These are phyloP conservation scores for Echinops telfairi DNA, from an alignment of 2,113 vertebrate genomes.

Conservation along the genomic window DNA sequence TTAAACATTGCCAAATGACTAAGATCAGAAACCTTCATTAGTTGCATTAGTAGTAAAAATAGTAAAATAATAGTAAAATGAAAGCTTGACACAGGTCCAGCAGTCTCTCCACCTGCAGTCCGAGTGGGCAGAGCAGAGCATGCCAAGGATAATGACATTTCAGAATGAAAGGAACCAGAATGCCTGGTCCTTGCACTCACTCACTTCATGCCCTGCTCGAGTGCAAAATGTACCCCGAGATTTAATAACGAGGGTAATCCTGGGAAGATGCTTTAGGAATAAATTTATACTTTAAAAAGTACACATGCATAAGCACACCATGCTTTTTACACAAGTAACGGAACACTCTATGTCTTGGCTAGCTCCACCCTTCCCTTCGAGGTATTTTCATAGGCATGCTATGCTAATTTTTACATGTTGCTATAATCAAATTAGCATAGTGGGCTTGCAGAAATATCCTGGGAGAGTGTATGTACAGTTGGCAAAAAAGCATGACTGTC, in stretches of 20 bases:
- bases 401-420: too few species aligned
- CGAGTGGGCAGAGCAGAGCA: not conserved
- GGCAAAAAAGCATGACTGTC: not conserved
- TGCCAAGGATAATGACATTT: slow-evolving; percentile 44
- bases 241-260: slow-evolving; percentile 56
- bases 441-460: not conserved
- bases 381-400: too few species aligned
- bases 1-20: slow-evolving; percentile 56
- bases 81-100: not conserved
- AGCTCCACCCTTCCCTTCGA: too few species aligned
- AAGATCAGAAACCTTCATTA: slow-evolving; percentile 13
- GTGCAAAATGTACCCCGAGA: slow-evolving; percentile 61
- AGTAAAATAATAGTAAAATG: slow-evolving; percentile 64
- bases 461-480: not conserved
- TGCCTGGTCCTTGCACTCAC: slow-evolving; percentile 32
- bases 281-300: slow-evolving; percentile 53
- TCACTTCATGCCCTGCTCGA: slow-evolving; percentile 61
- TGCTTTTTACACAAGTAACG: too few species aligned
- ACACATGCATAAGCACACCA: too few species aligned
- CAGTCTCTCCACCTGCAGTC: not conserved
- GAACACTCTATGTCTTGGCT: too few species aligned
- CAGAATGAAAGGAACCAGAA: slow-evolving; percentile 59
- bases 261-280: slow-evolving; percentile 65
- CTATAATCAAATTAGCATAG: not conserved
- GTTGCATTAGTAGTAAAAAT: slow-evolving; percentile 41